Conservation (phyloP, 2,113 vertebrate species). For the Campylomormyrus numenius region DNA sequence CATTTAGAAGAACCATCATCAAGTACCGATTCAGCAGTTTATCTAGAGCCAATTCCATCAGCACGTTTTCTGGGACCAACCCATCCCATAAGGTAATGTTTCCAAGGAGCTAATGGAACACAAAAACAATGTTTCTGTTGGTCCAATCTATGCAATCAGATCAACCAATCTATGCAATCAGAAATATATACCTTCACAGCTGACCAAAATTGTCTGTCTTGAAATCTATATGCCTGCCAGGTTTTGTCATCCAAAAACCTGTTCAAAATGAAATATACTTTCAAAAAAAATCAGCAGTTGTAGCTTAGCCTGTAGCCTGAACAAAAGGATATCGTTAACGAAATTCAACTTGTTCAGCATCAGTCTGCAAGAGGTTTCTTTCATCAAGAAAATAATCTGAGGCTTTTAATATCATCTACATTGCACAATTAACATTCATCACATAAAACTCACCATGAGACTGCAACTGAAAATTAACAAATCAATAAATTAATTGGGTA, state of each 20-base stretch:
- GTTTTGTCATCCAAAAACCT: constrained; percentile 63
- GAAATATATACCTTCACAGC: constrained; percentile 74
- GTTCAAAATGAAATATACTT: constrained; percentile 12
- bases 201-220: constrained; percentile 76
- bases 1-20: constrained; percentile 67
- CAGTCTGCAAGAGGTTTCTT: neutral
- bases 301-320: neutral
- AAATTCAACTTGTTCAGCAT: neutral
- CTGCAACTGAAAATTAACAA: neutral
- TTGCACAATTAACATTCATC: neutral
- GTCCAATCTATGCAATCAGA: neutral
- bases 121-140: constrained; percentile 13
- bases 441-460: neutral
- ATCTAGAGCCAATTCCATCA: constrained; percentile 74
- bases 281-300: neutral
- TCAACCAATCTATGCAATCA: neutral
- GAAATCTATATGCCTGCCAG: constrained; percentile 68
- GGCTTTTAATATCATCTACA: neutral
- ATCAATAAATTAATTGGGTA: neutral
- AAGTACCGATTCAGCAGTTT: constrained; percentile 84
- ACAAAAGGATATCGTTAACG: neutral
- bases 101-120: constrained; percentile 64
- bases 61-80: constrained; percentile 61
- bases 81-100: constrained; percentile 78
- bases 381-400: neutral